Conservation (phyloP, 1,140 invertebrate species). For the Probaryconus sp. region DNA sequence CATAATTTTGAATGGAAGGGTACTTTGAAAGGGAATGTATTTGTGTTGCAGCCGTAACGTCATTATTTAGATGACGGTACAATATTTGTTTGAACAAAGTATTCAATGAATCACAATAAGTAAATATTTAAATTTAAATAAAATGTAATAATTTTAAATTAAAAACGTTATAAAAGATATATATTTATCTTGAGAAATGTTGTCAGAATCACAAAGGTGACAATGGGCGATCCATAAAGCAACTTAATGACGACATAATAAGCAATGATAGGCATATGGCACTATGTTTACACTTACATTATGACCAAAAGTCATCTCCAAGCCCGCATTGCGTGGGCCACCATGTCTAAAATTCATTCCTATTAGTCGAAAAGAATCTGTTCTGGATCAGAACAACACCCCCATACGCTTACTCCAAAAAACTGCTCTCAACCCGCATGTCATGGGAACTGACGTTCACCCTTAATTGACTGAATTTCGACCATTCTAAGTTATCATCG, state of each 20-base stretch:
- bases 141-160: too few species aligned
- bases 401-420: conserved; percentile 4
- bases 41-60: too few species aligned
- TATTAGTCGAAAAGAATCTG: conserved; percentile 38
- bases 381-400: conserved; percentile 35
- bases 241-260: conserved; percentile 35
- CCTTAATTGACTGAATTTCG: conserved; percentile 34
- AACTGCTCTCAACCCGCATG: conserved; percentile 22
- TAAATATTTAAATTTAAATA: too few species aligned
- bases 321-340: conserved; percentile 37
- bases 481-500: conserved; percentile 1
- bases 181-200: too few species aligned
- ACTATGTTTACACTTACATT: conserved; percentile 24
- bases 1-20: too few species aligned
- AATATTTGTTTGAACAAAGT: too few species aligned
- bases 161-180: too few species aligned
- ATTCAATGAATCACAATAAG: too few species aligned
- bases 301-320: conserved; percentile 37
- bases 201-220: too few species aligned
- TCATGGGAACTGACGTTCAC: conserved; percentile 35
- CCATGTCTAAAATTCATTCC: conserved; percentile 48
- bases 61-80: too few species aligned
- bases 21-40: too few species aligned
- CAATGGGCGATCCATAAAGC: conserved; percentile 22
- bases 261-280: conserved; percentile 35